Conservation (phyloP, 1,140 invertebrate genomes). For the Papilio glaucus region DNA sequence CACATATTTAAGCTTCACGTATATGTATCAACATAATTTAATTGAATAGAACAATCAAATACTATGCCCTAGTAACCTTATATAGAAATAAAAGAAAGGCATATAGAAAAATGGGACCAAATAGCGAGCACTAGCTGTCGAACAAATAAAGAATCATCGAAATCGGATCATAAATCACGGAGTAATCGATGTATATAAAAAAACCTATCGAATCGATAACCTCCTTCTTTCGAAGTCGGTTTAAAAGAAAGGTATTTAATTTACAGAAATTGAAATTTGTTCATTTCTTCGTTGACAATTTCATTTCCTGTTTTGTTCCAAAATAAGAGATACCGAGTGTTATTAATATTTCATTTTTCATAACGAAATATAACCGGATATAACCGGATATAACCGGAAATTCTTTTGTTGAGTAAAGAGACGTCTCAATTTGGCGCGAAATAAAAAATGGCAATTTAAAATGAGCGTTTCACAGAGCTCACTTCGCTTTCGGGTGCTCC, state of each 20-base stretch:
- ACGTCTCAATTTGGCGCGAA: slow-evolving; percentile 29
- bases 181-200: too few species aligned
- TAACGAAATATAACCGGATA: slow-evolving; percentile 23
- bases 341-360: slow-evolving; percentile 37
- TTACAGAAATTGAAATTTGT: slow-evolving; percentile 22
- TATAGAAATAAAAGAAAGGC: too few species aligned
- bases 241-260: slow-evolving; percentile 29
- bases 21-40: too few species aligned
- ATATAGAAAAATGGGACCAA: too few species aligned
- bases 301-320: slow-evolving; percentile 20
- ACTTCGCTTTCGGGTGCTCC: not conserved
- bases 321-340: slow-evolving; percentile 3
- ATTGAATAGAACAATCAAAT: not conserved
- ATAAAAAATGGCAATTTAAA: slow-evolving; percentile 28
- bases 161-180: too few species aligned
- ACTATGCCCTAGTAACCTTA: not conserved
- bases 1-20: too few species aligned
- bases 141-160: too few species aligned
- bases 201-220: too few species aligned
- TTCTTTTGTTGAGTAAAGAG: slow-evolving; percentile 33
- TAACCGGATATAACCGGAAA: slow-evolving; percentile 8
- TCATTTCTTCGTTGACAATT: slow-evolving; percentile 27
- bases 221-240: too few species aligned
- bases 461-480: slow-evolving; percentile 11
- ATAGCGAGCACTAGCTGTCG: too few species aligned